Base-by-base conservation (phyloP, 1,140 invertebrate genomes). In the Drosophila aff. region DNA sequence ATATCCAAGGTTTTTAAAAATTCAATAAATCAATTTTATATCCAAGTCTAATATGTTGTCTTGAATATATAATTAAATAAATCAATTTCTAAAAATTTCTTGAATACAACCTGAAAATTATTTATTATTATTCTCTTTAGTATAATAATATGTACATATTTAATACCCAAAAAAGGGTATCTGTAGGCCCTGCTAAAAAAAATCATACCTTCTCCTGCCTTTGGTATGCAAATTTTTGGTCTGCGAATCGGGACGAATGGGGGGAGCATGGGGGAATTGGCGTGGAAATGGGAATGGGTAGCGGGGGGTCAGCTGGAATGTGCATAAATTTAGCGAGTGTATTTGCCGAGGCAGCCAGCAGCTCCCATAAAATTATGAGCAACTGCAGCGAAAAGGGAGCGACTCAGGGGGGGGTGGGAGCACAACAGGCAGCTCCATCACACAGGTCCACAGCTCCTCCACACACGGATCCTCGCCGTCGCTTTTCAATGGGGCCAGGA, bases 251-350 rank as follows among this genome's bases (percentile, higher is more conserved):
- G n/a, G 4, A n/a, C 3, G 40, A 9, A n/a, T 3, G 15, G 3
- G 15, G 13, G 23, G 23, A 2, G n/a, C 15, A 28, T 10, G 40
- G 13, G 15, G 36, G 26, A 36, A 40, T 33, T 36, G 44, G 23
- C 52, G 23, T 55, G 52, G 58, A 16, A 38, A 50, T 49, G 26
- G 31, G 13, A 21, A 46, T 57, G 64, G 43, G 38, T 47, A 59
- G 31, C 13, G 60, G 63, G 62, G 57, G 41, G 28, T 58, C 59
- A 57, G 41, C 72, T 50, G 82, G 91, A 92, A 92, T 92, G 91
- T 91, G 76, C 85, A 92, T 92, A 92, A 92, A 92, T 92, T 92
- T 80, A 71, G 77, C 67, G 74, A 81, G 80, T 87, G 83, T 86
- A 80, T 86, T 82, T 76, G 60, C 46, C 64, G 52, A 63, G 63